These are phyloP conservation scores for Listrodromus nycthemerus DNA, from an alignment of 2,888 invertebrate genomes.

Conservation along the genomic window DNA sequence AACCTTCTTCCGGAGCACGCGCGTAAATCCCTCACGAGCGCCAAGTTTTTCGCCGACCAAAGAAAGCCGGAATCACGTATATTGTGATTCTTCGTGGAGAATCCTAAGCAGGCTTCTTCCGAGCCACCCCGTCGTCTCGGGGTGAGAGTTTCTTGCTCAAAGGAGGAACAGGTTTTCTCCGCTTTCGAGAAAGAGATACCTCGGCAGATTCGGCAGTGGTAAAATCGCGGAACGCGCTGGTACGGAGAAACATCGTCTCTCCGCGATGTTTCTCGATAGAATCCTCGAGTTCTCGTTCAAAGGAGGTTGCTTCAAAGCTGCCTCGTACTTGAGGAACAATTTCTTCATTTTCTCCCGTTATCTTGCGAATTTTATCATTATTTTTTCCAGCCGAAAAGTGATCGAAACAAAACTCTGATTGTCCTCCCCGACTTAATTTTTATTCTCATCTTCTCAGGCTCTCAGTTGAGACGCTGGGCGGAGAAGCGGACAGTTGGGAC, in stretches of 20 bases:
- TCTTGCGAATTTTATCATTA: not conserved
- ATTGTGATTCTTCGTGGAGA: slow-evolving; percentile 65
- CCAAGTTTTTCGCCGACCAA: slow-evolving; percentile 48
- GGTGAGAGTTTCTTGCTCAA: slow-evolving; percentile 56
- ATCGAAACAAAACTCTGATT: slow-evolving; percentile 16
- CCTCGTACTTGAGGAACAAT: slow-evolving; percentile 11
- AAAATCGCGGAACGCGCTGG: slow-evolving; percentile 19
- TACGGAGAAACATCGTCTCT: slow-evolving; percentile 19
- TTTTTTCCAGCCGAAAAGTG: not conserved
- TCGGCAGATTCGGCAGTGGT: slow-evolving; percentile 51
- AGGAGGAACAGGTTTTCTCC: slow-evolving; percentile 75
- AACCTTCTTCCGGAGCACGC: slow-evolving; percentile 45
- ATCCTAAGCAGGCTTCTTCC: slow-evolving; percentile 76
- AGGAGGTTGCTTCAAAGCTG: slow-evolving; percentile 8
- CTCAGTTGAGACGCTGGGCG: not conserved
- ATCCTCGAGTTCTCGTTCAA: not conserved
- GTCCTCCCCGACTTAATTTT: not conserved
- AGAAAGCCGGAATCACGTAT: slow-evolving; percentile 73
- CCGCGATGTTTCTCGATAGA: not conserved
- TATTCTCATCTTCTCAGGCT: not conserved
- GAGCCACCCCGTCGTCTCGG: slow-evolving; percentile 31
- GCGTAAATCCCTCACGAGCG: slow-evolving; percentile 55
- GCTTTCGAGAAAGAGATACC: slow-evolving; percentile 34
- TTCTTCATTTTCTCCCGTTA: not conserved
- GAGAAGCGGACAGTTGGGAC: not conserved